Conservation (phyloP, 1,140 invertebrate genomes). For the Camponotus floridanus region DNA sequence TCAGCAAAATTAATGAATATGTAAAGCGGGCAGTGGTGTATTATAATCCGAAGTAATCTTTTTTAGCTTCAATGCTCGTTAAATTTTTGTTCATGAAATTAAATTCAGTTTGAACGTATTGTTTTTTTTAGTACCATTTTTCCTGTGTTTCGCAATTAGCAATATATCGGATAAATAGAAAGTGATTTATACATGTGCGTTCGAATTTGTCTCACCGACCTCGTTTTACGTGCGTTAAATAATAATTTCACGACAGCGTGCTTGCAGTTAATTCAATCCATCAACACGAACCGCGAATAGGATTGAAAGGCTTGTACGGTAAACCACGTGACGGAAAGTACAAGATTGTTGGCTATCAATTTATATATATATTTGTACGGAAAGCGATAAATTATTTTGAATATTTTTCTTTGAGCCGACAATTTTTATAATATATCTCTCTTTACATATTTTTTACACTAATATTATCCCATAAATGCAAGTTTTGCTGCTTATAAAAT, state of each 20-base stretch:
- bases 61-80: conserved; percentile 2
- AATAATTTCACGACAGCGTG: conserved; percentile 47
- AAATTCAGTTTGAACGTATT: not conserved
- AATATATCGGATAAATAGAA: conserved; percentile 39
- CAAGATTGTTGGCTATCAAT: not conserved
- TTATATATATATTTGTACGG: not conserved
- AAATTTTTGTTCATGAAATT: conserved; percentile 29
- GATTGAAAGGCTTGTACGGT: conserved; percentile 6
- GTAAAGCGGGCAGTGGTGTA: not conserved
- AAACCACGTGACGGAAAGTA: not conserved
- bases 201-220: conserved; percentile 28
- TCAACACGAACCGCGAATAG: conserved; percentile 4
- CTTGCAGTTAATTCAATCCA: conserved; percentile 43
- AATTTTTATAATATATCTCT: not conserved
- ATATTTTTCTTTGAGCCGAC: not conserved
- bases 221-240: conserved; percentile 34
- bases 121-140: conserved; percentile 6
- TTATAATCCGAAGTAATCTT: conserved; percentile 25
- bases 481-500: not conserved
- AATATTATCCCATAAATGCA: not conserved
- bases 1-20: conserved; percentile 15
- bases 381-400: not conserved
- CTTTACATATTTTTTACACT: not conserved
- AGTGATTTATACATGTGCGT: conserved; percentile 31
- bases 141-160: conserved; percentile 31